Conservation (phyloP, 2,888 invertebrate species). For the Leucophenga maculata region DNA sequence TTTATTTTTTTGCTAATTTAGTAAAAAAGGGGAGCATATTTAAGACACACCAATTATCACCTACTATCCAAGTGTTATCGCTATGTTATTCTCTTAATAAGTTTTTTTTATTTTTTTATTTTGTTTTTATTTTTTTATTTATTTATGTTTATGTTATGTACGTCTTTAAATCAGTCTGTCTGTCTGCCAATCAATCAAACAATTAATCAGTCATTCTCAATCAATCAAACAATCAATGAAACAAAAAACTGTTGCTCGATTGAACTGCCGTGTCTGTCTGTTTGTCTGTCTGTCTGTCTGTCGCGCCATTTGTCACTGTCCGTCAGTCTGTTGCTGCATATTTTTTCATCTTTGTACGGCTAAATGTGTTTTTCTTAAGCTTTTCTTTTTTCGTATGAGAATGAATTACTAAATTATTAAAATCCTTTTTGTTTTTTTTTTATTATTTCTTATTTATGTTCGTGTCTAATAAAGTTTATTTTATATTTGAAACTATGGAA, state of each 20-base stretch:
- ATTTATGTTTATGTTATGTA: constrained; percentile 38
- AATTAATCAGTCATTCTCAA: constrained; percentile 28
- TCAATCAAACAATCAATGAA: constrained; percentile 47
- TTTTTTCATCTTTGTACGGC: constrained; percentile 34
- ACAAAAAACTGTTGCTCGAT: constrained; percentile 22
- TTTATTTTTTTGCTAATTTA: constrained; percentile 42
- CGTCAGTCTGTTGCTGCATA: constrained; percentile 58
- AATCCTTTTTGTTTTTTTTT: constrained; percentile 24
- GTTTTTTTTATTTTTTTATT: too few relatives aligned
- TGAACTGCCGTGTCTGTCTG: constrained; percentile 42
- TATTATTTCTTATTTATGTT: too few relatives aligned
- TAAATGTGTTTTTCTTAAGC: constrained; percentile 30
- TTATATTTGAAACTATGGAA: constrained; percentile 26
- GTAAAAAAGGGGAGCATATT: constrained; percentile 46
- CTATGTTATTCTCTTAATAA: background rate
- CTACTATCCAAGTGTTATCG: constrained; percentile 56
- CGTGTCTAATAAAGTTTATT: constrained; percentile 34
- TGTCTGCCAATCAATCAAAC: constrained; percentile 21
- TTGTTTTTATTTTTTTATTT: constrained; percentile 40
- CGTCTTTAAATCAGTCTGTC: constrained; percentile 34
- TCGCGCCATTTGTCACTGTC: constrained; percentile 53
- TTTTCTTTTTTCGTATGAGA: constrained; percentile 27
- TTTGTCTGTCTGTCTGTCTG: constrained; percentile 57
- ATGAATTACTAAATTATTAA: constrained; percentile 40
- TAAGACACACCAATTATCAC: constrained; percentile 64